These are phyloP conservation scores for Syritta pipiens DNA, from an alignment of 2,888 invertebrate genomes.

Conservation along the genomic window DNA sequence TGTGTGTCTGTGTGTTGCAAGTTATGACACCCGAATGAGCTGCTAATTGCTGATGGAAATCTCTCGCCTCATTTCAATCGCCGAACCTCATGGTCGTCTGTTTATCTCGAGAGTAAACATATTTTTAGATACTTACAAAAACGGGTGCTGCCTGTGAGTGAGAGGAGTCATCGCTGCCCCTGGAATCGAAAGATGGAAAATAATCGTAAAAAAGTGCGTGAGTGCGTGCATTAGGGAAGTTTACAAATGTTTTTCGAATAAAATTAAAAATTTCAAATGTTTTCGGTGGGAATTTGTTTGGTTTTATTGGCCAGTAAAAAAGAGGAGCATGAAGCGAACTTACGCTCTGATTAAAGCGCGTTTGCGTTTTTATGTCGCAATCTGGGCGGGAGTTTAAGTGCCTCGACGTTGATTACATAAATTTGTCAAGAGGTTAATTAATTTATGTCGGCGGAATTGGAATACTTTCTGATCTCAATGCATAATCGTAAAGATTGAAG, in stretches of 20 bases:
- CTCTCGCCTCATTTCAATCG: slow-evolving; percentile 9
- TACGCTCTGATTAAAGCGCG: not conserved
- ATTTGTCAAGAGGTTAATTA: slow-evolving; percentile 55
- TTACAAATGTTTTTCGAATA: slow-evolving; percentile 23
- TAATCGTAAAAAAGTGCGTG: slow-evolving; percentile 33
- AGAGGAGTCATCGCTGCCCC: slow-evolving; percentile 73
- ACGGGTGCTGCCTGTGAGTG: slow-evolving; percentile 72
- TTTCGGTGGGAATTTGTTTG: slow-evolving; percentile 2
- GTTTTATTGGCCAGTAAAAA: slow-evolving; percentile 30
- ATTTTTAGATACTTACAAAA: slow-evolving; percentile 72
- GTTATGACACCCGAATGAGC: slow-evolving; percentile 43
- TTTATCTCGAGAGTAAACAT: not conserved
- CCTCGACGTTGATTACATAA: slow-evolving; percentile 21
- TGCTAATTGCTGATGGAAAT: slow-evolving; percentile 51
- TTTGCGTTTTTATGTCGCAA: slow-evolving; percentile 23
- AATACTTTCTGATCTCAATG: not conserved
- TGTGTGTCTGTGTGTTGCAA: too few relatives aligned
- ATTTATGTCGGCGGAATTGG: slow-evolving; percentile 1
- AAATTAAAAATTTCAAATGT: slow-evolving; percentile 13
- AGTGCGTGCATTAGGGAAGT: slow-evolving; percentile 30
- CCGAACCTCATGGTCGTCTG: slow-evolving; percentile 3
- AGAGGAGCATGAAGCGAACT: not conserved
- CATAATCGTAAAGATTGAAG: not conserved
- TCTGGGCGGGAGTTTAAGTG: slow-evolving; percentile 18
- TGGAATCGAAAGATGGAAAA: slow-evolving; percentile 63